Percentiles rank a stretch among this genome's conserved stretches.
Evolutionary conservation across 1,140 invertebrate genomes (phyloP).

Genomic region (Drosophila persimilis): DNA sequence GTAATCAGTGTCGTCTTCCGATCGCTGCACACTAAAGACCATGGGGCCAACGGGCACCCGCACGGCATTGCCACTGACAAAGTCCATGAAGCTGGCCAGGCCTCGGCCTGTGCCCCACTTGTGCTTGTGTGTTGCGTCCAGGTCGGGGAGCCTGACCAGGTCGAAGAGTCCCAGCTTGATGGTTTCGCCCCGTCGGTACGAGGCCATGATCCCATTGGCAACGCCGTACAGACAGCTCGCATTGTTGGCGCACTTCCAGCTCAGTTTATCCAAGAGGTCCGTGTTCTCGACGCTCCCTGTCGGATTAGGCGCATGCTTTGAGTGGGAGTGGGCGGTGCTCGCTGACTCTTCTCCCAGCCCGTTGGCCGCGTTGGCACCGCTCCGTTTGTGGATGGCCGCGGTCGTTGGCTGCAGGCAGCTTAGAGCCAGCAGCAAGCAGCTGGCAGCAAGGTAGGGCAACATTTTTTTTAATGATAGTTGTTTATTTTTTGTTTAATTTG

Average conservation of each 20-base stretch:
- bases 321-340: not conserved
- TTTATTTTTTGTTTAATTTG: slow-evolving; percentile 1
- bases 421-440: slow-evolving; percentile 55
- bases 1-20: slow-evolving; percentile 80
- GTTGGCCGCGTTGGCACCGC: slow-evolving; percentile 53
- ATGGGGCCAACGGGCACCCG: slow-evolving; percentile 78
- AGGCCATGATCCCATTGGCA: slow-evolving; percentile 64
- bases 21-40: slow-evolving; percentile 81
- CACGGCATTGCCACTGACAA: slow-evolving; percentile 78
- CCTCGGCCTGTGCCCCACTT: slow-evolving; percentile 71
- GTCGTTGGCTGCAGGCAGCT: slow-evolving; percentile 27
- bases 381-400: slow-evolving; percentile 66
- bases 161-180: slow-evolving; percentile 78
- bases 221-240: slow-evolving; percentile 72
- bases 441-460: slow-evolving; percentile 43
- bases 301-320: slow-evolving; percentile 26
- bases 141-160: slow-evolving; percentile 66
- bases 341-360: slow-evolving; percentile 24
- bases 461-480: slow-evolving; percentile 28
- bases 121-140: slow-evolving; percentile 50
- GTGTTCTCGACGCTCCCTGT: slow-evolving; percentile 55
- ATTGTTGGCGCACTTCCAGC: slow-evolving; percentile 82
- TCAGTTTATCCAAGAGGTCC: slow-evolving; percentile 73
- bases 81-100: slow-evolving; percentile 71
- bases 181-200: slow-evolving; percentile 71